These are phyloP conservation scores for Embiotoca jacksoni DNA, from an alignment of 2,113 vertebrate species.

Conservation along the genomic window DNA sequence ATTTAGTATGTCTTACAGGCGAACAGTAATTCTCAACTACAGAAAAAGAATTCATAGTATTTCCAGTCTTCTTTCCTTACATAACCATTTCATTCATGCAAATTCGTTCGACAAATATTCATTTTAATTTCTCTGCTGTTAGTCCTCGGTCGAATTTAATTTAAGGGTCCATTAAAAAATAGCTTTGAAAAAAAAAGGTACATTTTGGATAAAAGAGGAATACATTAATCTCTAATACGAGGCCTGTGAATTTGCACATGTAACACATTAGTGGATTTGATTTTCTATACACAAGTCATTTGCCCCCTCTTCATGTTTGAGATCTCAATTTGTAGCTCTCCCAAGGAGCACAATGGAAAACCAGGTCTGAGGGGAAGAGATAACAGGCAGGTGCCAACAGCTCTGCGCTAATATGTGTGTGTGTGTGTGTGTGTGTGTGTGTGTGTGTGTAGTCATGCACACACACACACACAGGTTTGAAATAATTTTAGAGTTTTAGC, in stretches of 20 bases:
- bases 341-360: constrained; percentile 79
- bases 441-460: constrained; percentile 8
- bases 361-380: constrained; percentile 77
- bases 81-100: constrained; percentile 31
- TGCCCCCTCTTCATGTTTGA: constrained; percentile 79
- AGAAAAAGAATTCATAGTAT: constrained; percentile 24
- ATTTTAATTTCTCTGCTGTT: constrained; percentile 22
- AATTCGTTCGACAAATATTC: constrained; percentile 34
- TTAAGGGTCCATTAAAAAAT: constrained; percentile 58
- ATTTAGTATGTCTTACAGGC: constrained; percentile 30
- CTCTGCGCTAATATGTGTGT: constrained; percentile 40
- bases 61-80: constrained; percentile 51
- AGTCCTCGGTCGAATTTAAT: constrained; percentile 51
- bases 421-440: constrained; percentile 23
- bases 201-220: constrained; percentile 50
- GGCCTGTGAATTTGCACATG: constrained; percentile 72
- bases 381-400: constrained; percentile 81
- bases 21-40: constrained; percentile 31
- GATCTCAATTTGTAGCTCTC: constrained; percentile 84
- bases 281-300: constrained; percentile 72
- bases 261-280: constrained; percentile 76
- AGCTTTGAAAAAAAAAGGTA: constrained; percentile 44
- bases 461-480: constrained; percentile 4
- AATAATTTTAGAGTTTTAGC: constrained; percentile 17
- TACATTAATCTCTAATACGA: constrained; percentile 68